Base-by-base conservation (phyloP, 2,797 vertebrate genomes). In the Sebastolobus alascanus region DNA sequence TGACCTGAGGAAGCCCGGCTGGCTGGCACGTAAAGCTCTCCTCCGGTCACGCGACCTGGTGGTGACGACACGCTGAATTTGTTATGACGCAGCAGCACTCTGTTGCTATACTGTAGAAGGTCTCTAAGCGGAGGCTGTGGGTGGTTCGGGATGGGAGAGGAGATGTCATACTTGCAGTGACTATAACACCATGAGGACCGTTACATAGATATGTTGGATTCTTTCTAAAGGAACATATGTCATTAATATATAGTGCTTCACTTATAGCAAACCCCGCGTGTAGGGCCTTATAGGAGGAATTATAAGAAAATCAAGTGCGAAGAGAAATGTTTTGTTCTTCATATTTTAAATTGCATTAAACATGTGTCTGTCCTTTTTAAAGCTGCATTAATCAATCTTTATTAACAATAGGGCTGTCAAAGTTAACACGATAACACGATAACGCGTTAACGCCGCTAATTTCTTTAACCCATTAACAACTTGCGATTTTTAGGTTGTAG, bases 1-100 rank as follows among this genome's bases (percentile, higher is more conserved):
- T 66, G 76, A 86, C 82, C 82, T 14, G 58, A 74, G 75, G 80
- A 84, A 22, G 81, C 61, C 27, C 1, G 13, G 27, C n/a, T 3
- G 6, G 29, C 52, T 33, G 66, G 76, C 73, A 70, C 25, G 6
- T 69, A 68, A 3, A 35, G 52, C 20, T 4, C 14, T 16, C 8
- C 14, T 16, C 8, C 0, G 7, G 43, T 77, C 80, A 79, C 18
- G 33, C 68, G 85, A 65, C 43, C 37, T 71, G 59, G 25, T n/a
- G 43, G 59, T 73, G 64, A 70, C 14, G 43, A 40, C 31, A 18
- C 11, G 8, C 55, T 58, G 77, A 35, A 55, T 69, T 43, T 55
- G 12, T 74, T 10, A 33, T 54, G 64, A 73, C 10, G n/a, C 79
- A 63, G 63, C 65, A 61, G 63, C 22, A 2, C 52, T 63, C n/a